Evolutionary conservation across 2,797 vertebrate species (phyloP).

Genomic region (Sebastes hubbsi): DNA sequence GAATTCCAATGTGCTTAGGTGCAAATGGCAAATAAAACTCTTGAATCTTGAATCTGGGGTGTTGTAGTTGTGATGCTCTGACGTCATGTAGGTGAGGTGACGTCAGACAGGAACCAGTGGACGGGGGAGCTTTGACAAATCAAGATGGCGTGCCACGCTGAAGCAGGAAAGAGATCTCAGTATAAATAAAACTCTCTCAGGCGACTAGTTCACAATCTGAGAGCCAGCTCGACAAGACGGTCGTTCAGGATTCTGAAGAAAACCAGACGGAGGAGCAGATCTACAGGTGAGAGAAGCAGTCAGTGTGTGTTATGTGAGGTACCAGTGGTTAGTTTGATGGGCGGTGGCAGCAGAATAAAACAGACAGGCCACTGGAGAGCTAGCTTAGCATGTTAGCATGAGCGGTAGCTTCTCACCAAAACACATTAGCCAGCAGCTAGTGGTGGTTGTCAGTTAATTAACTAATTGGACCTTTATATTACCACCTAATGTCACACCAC

Average conservation of each 20-base stretch:
- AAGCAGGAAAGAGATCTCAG: constrained; percentile 81
- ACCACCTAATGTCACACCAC: too few relatives aligned
- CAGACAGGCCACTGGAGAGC: constrained; percentile 61
- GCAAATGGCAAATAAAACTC: too few relatives aligned
- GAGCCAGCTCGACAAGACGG: constrained; percentile 19
- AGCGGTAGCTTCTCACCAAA: background rate
- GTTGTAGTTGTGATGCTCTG: background rate
- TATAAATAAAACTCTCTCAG: constrained; percentile 75
- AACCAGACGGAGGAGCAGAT: constrained; percentile 59
- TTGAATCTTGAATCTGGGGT: background rate
- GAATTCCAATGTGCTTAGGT: too few relatives aligned
- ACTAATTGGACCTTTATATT: too few relatives aligned
- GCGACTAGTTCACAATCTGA: constrained; percentile 10
- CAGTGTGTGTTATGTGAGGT: background rate
- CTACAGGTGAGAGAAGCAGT: constrained; percentile 64
- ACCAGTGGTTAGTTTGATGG: constrained; percentile 57
- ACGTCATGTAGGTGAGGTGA: constrained; percentile 60
- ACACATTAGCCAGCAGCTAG: background rate
- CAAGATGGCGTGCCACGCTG: constrained; percentile 86
- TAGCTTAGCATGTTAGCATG: constrained; percentile 49
- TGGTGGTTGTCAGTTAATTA: background rate
- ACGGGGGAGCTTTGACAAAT: constrained; percentile 69
- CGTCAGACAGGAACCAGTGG: constrained; percentile 78
- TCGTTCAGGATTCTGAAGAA: constrained; percentile 61
- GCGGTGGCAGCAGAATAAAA: constrained; percentile 77